Evolutionary conservation across 2,797 vertebrate genomes (phyloP).

Genomic region (Prunella strophiata): DNA sequence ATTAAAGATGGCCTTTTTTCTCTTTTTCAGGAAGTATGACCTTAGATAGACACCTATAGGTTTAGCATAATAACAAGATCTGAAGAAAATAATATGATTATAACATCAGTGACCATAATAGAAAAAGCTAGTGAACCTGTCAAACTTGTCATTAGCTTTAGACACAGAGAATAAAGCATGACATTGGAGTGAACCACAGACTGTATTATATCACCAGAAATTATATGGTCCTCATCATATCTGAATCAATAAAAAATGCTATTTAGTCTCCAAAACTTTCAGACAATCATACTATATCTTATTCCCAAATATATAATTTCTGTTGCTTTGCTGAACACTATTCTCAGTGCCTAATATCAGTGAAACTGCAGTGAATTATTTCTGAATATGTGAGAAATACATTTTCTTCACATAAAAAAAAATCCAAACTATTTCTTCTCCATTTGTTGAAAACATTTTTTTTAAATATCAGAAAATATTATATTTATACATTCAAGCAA

Average conservation of each 20-base stretch:
- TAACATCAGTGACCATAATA: conserved; percentile 7
- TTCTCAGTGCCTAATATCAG: not conserved
- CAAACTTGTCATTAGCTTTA: conserved; percentile 29
- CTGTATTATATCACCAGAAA: conserved; percentile 7
- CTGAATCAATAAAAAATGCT: conserved; percentile 30
- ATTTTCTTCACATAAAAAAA: not conserved
- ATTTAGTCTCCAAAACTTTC: conserved; percentile 28
- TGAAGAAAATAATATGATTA: conserved; percentile 4
- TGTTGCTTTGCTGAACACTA: not conserved
- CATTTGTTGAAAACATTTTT: conserved; percentile 13
- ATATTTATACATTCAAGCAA: conserved; percentile 18
- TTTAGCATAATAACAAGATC: not conserved
- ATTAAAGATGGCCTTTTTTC: not conserved
- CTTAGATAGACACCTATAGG: not conserved
- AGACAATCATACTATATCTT: not conserved
- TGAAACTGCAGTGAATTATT: not conserved
- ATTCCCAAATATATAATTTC: conserved; percentile 5
- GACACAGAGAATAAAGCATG: conserved; percentile 31
- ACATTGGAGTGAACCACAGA: not conserved
- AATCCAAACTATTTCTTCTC: not conserved
- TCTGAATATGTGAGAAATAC: not conserved
- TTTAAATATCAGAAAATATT: not conserved
- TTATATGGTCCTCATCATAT: conserved; percentile 15
- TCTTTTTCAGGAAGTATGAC: not conserved
- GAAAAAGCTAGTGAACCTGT: conserved; percentile 44